Evolutionary conservation across 2,888 invertebrate genomes (phyloP), one percentile per base, ranked within the genome.

Genomic region (Cryptocheilus praepositus): DNA sequence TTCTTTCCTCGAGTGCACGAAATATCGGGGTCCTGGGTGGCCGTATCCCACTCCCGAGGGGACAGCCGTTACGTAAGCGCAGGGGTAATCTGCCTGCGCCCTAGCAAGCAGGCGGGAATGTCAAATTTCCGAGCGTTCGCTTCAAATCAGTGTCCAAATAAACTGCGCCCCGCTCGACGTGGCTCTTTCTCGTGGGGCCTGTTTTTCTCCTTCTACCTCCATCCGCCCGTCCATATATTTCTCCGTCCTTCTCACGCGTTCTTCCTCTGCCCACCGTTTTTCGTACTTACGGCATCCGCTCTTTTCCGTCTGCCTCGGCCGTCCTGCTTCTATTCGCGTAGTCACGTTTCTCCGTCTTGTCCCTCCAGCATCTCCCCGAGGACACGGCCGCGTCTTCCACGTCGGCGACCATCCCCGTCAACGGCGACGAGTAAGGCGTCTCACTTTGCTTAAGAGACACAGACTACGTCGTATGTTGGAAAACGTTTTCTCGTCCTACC

Each of bases 111-210:
- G 74, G 74, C 76, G 76, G 77, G 73, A 80, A 83, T 80, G 83
- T 84, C 85, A 84, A 84, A 85, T 84, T 85, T 81, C 73, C 78
- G 58, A 83, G 83, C 81, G 80, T 73, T 84, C 84, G 75, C 82
- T 79, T 83, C 81, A 80, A 85, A 84, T 85, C 83, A 85, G 81
- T 81, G 81, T 85, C 81, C 74, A 80, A 76, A 81, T 77, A 80
- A 81, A 83, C 76, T 77, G 73, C 64, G 67, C 71, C 62, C 58
- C 67, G 77, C 80, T 73, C 80, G 80, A 77, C 80, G 77, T 60
- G 73, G 62, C 77, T 75, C 70, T 81, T 78, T 80, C 81, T 80
- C 74, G 69, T 60, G 69, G 67, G 70, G 69, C 65, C 66, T 52
- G 51, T 54, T 60, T 51, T 59, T 61, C 72, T 53, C 28, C 25